Conservation (phyloP, 2,113 vertebrate species). For the Peromyscus californicus region DNA sequence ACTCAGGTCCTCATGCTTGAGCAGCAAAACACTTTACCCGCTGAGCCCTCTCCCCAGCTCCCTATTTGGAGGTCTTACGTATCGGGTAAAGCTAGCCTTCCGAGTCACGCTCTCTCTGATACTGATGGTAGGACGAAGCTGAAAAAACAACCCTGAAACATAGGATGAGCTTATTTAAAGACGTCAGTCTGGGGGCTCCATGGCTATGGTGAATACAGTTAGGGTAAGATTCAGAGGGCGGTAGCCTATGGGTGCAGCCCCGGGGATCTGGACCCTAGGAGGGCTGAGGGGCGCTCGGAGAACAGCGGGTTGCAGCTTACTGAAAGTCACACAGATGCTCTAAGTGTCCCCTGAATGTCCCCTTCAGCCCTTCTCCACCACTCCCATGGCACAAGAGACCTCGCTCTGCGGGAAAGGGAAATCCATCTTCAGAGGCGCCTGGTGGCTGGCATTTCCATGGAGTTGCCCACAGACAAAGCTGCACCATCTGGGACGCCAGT, state of each 20-base stretch:
- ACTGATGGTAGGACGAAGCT: not conserved
- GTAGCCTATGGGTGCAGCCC: not conserved
- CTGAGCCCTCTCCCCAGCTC: not conserved
- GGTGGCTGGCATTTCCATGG: constrained; percentile 86
- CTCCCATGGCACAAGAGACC: constrained; percentile 74
- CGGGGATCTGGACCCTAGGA: not conserved
- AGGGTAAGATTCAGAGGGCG: not conserved
- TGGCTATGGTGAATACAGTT: not conserved
- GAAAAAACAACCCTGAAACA: not conserved
- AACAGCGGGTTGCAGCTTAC: not conserved
- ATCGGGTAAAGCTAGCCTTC: not conserved
- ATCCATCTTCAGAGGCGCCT: constrained; percentile 76
- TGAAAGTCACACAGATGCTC: not conserved
- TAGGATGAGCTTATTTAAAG: not conserved
- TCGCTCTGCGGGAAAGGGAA: constrained; percentile 66
- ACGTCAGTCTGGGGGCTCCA: not conserved
- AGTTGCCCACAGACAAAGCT: constrained; percentile 83
- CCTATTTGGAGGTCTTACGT: not conserved
- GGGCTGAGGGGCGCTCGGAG: not conserved
- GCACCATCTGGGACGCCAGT: constrained; percentile 87
- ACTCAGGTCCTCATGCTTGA: not conserved
- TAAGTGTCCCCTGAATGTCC: fast-evolving
- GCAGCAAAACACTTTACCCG: fast-evolving
- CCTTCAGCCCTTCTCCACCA: not conserved
- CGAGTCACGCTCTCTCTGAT: not conserved